These are phyloP conservation scores for Dryobota labecula DNA, from an alignment of 2,888 invertebrate genomes.

Conservation along the genomic window DNA sequence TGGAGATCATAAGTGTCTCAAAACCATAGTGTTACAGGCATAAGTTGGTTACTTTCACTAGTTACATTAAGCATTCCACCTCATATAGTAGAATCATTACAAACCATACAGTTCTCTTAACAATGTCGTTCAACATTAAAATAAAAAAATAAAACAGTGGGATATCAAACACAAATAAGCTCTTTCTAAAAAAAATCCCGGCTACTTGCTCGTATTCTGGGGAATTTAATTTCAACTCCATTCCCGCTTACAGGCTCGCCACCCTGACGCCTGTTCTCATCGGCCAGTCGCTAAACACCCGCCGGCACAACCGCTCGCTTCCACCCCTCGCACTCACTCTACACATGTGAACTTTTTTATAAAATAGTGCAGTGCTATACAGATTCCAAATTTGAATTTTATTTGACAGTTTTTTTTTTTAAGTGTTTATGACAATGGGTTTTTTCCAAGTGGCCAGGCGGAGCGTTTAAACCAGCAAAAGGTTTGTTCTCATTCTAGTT, in stretches of 20 bases:
- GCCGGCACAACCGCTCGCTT: constrained; percentile 72
- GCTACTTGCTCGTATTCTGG: constrained; percentile 40
- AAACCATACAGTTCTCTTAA: not conserved
- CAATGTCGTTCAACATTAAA: not conserved
- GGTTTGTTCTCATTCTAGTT: constrained; percentile 64
- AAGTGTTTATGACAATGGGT: constrained; percentile 76
- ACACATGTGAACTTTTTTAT: constrained; percentile 85
- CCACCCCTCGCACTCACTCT: constrained; percentile 63
- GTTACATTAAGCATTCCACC: not conserved
- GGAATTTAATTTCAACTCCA: constrained; percentile 41
- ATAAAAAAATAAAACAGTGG: too few relatives aligned
- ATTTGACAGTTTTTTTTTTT: constrained; percentile 63
- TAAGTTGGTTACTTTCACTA: not conserved
- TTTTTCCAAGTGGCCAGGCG: constrained; percentile 70
- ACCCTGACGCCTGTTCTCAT: constrained; percentile 53
- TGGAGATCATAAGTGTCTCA: not conserved
- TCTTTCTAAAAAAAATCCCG: constrained; percentile 34
- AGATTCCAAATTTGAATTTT: constrained; percentile 57
- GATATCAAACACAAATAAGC: constrained; percentile 34
- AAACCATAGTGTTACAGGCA: not conserved
- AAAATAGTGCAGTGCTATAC: constrained; percentile 76
- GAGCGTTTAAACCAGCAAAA: constrained; percentile 71
- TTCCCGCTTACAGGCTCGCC: constrained; percentile 42
- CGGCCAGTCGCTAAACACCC: constrained; percentile 78
- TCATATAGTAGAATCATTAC: not conserved